Evolutionary conservation across 2,888 invertebrate genomes (phyloP), one percentile per base, ranked within the genome.

Genomic region (Stegophylla sp.): DNA sequence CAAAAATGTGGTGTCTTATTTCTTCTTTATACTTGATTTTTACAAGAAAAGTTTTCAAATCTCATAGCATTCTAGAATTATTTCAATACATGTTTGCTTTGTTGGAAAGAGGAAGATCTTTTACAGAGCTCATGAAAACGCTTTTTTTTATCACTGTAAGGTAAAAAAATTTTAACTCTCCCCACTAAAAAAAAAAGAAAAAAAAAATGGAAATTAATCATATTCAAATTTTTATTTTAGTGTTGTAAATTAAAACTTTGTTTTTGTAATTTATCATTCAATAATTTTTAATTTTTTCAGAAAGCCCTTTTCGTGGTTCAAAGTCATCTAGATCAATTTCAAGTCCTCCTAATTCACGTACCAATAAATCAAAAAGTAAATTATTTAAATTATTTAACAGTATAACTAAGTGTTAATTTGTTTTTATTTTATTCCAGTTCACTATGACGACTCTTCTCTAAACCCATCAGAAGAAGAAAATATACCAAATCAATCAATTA

Each of bases 311-410:
- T 17, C 59, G 41, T 23, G 63, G 51, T 48, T 23, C 71, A 26
- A 79, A 79, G 61, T 79, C 79, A 61, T 0, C 69, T 15, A 79
- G 79, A 63, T 79, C 79, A 71, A 79, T 69, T 59, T 79, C 71
- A 5, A 79, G 79, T 79, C 79, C 71, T 48, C 79, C 79, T 17
- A 79, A 69, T 12, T 77, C 64, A 20, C 69, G 77, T 26, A 63
- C 15, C 0, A 72, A 82, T 63, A 77, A 72, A 71, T 82, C 77
- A 75, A 79, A 79, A 79, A 79, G 79, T 79, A 79, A 71, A 48
- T n/a, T 63, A 74, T 41, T 41, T 34, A 45, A 15, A 45, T 45
- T 13, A 2, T 9, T 23, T 56, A 56, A 20, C 1, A 56, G 12
- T 56, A 12, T 56, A 56, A 34, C 20, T 4, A 53, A 53, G 9